phyloP scores from a whole-genome alignment of 2,113 vertebrate genomes.

The Brachyhypopomus occidentalis region DNA sequence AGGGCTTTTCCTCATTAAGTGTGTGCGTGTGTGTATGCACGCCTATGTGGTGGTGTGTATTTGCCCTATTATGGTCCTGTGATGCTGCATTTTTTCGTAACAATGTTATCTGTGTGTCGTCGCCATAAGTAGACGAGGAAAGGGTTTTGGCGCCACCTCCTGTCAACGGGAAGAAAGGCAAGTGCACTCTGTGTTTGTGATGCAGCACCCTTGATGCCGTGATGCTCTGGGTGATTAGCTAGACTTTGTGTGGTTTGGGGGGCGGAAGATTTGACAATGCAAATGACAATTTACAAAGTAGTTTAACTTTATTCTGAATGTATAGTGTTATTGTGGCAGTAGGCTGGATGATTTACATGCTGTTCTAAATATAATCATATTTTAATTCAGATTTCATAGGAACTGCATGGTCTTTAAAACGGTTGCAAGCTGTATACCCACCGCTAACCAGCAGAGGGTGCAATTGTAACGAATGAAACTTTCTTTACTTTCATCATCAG shows the following conservation, averaged over 20 bases:
- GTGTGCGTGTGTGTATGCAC: neutral
- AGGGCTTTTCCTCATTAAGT: neutral
- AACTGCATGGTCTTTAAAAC: too few species aligned
- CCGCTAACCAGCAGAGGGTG: conserved; percentile 26
- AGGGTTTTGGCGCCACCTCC: conserved; percentile 72
- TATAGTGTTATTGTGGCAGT: neutral
- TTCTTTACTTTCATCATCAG: too few species aligned
- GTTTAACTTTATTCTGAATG: neutral
- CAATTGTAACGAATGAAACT: neutral
- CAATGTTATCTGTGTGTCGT: conserved; percentile 24
- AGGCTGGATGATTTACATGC: neutral
- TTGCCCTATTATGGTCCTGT: neutral
- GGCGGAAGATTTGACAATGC: too few species aligned
- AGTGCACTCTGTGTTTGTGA: conserved; percentile 61
- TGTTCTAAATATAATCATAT: too few species aligned
- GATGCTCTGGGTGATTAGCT: neutral
- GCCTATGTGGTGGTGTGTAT: neutral
- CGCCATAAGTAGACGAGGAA: conserved; percentile 67
- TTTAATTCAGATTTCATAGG: too few species aligned
- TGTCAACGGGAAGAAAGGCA: conserved; percentile 86
- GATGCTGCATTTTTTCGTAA: neutral
- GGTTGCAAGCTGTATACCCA: neutral
- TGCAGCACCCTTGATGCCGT: neutral
- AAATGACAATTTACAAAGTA: too few species aligned
- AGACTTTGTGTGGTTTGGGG: neutral